Conservation (phyloP, 2,113 vertebrate species). For the Thomomys bottae region DNA sequence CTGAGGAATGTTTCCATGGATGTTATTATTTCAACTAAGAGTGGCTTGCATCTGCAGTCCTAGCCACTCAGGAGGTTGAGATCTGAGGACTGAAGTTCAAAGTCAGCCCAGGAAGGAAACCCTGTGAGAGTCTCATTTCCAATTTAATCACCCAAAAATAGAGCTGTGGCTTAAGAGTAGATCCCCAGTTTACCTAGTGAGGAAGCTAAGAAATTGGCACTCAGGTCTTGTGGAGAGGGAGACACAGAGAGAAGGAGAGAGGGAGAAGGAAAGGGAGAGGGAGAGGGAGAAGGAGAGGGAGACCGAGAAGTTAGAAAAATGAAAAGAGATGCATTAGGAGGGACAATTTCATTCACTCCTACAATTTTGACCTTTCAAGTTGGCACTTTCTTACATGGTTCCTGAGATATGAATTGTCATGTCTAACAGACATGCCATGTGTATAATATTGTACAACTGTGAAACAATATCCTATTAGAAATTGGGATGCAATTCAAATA, state of each 20-base stretch:
- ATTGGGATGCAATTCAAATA: not conserved
- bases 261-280: not conserved
- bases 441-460: not conserved
- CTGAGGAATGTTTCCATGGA: not conserved
- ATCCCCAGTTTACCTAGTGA: too few relatives aligned
- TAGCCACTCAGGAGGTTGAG: too few relatives aligned
- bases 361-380: not conserved
- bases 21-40: not conserved
- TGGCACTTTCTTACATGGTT: not conserved
- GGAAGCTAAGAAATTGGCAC: too few relatives aligned
- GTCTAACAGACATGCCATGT: not conserved
- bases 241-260: too few relatives aligned
- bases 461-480: conserved; percentile 25
- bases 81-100: too few relatives aligned
- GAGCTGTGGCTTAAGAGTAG: too few relatives aligned
- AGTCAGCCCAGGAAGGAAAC: too few relatives aligned
- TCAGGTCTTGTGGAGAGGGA: too few relatives aligned
- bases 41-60: too few relatives aligned
- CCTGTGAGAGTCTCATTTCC: too few relatives aligned
- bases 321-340: not conserved
- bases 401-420: not conserved
- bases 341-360: not conserved
- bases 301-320: not conserved
- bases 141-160: too few relatives aligned
- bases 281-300: not conserved